phyloP scores from a whole-genome alignment of 2,888 invertebrate genomes.

The Lycocerus yunnanus region DNA sequence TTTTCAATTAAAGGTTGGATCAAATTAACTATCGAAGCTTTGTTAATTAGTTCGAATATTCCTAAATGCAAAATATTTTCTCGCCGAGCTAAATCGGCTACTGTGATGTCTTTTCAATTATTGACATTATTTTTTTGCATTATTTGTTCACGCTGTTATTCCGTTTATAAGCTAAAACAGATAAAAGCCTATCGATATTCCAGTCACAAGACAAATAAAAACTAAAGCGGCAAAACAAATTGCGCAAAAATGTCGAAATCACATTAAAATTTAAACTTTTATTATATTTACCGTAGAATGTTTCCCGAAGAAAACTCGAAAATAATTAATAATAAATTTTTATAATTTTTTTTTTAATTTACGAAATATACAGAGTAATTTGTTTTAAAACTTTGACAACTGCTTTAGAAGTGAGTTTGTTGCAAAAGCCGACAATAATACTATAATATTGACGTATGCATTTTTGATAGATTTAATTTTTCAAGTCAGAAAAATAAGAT shows the following conservation, averaged over 20 bases:
- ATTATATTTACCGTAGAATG: slow-evolving; percentile 2
- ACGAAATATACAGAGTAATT: too few relatives aligned
- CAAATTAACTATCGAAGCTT: background rate
- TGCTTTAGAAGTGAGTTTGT: too few relatives aligned
- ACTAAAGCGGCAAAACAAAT: slow-evolving; percentile 12
- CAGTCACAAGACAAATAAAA: slow-evolving; percentile 9
- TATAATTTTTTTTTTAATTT: too few relatives aligned
- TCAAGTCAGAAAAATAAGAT: background rate
- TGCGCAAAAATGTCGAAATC: slow-evolving; percentile 6
- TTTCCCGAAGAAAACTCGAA: background rate
- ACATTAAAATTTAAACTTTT: slow-evolving; percentile 13
- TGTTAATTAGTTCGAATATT: background rate
- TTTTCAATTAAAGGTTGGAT: background rate
- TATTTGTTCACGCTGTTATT: slow-evolving; percentile 1
- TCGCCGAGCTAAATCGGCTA: background rate
- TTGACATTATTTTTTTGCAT: background rate
- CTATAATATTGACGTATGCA: background rate
- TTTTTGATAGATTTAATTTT: background rate
- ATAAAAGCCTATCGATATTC: slow-evolving; percentile 15
- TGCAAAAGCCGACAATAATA: background rate
- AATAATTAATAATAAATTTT: background rate
- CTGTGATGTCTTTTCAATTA: background rate
- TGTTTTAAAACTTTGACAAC: too few relatives aligned
- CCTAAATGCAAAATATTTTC: background rate
- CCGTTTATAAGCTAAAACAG: slow-evolving; percentile 5